phyloP scores from a whole-genome alignment of 2,797 vertebrate species.

The Hyperoplus immaculatus region DNA sequence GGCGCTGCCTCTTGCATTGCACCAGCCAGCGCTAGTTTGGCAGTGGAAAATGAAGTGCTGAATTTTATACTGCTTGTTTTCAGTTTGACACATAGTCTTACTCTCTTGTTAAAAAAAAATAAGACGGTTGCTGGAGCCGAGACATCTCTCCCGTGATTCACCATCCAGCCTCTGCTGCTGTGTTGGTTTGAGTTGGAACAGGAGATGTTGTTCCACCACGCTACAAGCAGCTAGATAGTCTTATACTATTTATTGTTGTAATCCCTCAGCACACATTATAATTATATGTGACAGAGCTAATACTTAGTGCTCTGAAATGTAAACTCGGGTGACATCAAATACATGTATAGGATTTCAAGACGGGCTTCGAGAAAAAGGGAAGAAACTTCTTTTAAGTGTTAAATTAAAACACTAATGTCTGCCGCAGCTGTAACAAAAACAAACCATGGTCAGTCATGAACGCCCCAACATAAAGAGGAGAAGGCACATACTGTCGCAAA shows the following conservation, averaged over 20 bases:
- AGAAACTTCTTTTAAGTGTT: conserved; percentile 71
- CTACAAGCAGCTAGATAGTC: conserved; percentile 60
- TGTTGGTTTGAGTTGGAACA: conserved; percentile 73
- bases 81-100: conserved; percentile 69
- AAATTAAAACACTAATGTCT: conserved; percentile 62
- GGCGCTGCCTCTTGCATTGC: conserved; percentile 38
- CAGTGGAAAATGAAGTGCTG: conserved; percentile 65
- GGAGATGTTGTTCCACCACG: conserved; percentile 71
- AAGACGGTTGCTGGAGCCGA: conserved; percentile 46
- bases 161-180: conserved; percentile 21
- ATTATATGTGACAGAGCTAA: conserved; percentile 75
- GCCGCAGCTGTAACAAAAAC: conserved; percentile 59
- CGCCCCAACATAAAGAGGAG: conserved; percentile 23
- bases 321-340: conserved; percentile 72
- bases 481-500: conserved; percentile 35
- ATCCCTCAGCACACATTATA: conserved; percentile 76
- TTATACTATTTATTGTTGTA: conserved; percentile 75
- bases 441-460: conserved; percentile 45
- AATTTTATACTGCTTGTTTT: conserved; percentile 75
- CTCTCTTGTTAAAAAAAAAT: conserved; percentile 51
- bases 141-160: conserved; percentile 53
- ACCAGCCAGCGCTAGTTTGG: conserved; percentile 59
- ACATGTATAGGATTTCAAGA: conserved; percentile 59
- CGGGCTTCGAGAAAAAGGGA: conserved; percentile 34
- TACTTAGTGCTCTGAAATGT: conserved; percentile 53